Conservation (phyloP, 2,797 vertebrate species). For the Heliangelus exortis region DNA sequence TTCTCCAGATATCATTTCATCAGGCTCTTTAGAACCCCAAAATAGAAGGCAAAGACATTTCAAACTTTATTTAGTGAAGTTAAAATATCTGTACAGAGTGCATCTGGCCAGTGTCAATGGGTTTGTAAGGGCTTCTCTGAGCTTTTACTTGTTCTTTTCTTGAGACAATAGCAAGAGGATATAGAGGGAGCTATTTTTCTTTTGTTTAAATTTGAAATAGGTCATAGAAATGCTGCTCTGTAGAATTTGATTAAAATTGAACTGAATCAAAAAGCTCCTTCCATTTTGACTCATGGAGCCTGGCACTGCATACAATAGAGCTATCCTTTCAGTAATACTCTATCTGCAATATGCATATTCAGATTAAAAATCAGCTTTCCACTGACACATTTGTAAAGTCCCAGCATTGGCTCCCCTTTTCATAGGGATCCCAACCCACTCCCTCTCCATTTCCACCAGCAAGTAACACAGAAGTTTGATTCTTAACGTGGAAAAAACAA, state of each 20-base stretch:
- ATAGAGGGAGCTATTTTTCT: slow-evolving; percentile 51
- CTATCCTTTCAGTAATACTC: neutral
- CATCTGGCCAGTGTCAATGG: slow-evolving; percentile 67
- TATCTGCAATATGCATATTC: neutral
- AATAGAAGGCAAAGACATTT: slow-evolving; percentile 70
- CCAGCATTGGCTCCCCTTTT: neutral
- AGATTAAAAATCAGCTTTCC: neutral
- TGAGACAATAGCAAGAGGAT: slow-evolving; percentile 52
- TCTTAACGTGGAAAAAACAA: neutral
- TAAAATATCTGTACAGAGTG: slow-evolving; percentile 73
- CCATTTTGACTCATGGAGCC: neutral
- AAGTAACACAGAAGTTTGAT: neutral
- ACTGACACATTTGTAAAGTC: neutral
- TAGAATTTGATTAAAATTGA: slow-evolving; percentile 77
- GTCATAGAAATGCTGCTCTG: slow-evolving; percentile 59
- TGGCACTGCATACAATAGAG: neutral
- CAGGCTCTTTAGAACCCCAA: slow-evolving; percentile 67
- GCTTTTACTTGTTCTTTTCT: slow-evolving; percentile 68
- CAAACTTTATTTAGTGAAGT: slow-evolving; percentile 61
- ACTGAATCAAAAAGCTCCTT: slow-evolving; percentile 12
- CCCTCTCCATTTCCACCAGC: neutral
- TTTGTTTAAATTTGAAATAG: slow-evolving; percentile 76
- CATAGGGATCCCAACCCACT: neutral
- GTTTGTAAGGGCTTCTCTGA: slow-evolving; percentile 57
- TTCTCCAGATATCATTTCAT: slow-evolving; percentile 78